Conservation (phyloP, 2,113 vertebrate species). For the Mus spicilegus region DNA sequence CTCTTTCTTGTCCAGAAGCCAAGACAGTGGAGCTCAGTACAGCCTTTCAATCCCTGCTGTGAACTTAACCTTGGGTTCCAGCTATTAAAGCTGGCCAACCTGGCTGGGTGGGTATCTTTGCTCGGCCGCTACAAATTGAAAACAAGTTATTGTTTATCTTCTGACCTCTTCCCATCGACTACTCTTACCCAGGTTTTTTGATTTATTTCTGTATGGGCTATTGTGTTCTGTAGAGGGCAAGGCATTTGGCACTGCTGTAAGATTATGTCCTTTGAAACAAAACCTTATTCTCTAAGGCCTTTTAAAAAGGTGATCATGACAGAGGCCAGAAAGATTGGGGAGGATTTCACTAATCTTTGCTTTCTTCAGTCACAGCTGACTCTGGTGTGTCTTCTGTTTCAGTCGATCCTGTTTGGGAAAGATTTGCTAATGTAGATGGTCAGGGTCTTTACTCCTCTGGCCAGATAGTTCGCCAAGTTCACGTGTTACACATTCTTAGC, state of each 20-base stretch:
- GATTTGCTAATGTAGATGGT: neutral
- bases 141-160: slow-evolving; percentile 34
- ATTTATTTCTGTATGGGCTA: slow-evolving; percentile 11
- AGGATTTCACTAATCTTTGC: neutral
- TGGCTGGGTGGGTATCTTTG: neutral
- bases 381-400: neutral
- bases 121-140: neutral
- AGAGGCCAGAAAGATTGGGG: slow-evolving; percentile 26
- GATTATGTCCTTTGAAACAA: slow-evolving; percentile 70
- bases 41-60: slow-evolving; percentile 39
- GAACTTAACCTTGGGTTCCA: neutral
- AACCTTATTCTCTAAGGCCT: slow-evolving; percentile 36
- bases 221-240: slow-evolving; percentile 42
- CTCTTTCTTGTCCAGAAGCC: slow-evolving; percentile 76
- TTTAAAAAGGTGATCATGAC: slow-evolving; percentile 13
- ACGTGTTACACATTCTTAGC: neutral
- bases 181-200: slow-evolving; percentile 55
- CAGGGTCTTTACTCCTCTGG: neutral
- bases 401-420: neutral
- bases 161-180: neutral
- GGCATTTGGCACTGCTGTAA: slow-evolving; percentile 43
- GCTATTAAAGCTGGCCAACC: neutral
- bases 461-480: neutral
- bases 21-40: slow-evolving; percentile 37
- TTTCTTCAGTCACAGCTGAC: slow-evolving; percentile 1